These are phyloP conservation scores for Athetis lepigone DNA, from an alignment of 2,888 invertebrate species.

Conservation along the genomic window DNA sequence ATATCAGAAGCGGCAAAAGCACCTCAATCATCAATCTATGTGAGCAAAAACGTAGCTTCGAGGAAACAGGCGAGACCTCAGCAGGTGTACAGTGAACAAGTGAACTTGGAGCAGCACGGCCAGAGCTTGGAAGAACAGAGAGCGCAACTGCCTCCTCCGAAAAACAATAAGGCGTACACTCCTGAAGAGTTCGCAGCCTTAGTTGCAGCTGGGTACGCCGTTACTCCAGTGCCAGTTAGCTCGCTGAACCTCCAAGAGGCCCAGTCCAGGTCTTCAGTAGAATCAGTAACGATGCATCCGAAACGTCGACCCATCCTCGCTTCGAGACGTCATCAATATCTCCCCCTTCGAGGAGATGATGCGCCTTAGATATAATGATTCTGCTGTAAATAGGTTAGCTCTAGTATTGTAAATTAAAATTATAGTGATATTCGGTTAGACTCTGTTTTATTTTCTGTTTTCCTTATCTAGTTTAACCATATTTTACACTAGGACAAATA, in stretches of 20 bases:
- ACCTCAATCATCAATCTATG: conserved; percentile 85
- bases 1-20: conserved; percentile 77
- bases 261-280: conserved; percentile 82
- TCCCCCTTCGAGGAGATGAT: conserved; percentile 86
- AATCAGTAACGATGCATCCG: conserved; percentile 70
- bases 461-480: not conserved
- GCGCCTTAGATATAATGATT: conserved; percentile 80
- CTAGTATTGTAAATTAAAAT: conserved; percentile 77
- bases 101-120: conserved; percentile 76
- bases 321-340: conserved; percentile 83
- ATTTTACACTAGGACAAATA: not conserved
- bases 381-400: conserved; percentile 80
- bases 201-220: conserved; percentile 87
- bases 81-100: conserved; percentile 70
- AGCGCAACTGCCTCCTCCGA: conserved; percentile 86
- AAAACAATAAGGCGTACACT: conserved; percentile 88
- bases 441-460: conserved; percentile 52
- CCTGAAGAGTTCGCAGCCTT: conserved; percentile 88
- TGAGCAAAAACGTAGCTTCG: conserved; percentile 82
- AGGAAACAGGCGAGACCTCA: conserved; percentile 77
- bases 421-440: conserved; percentile 75
- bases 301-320: conserved; percentile 70
- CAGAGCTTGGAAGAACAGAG: conserved; percentile 82
- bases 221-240: conserved; percentile 87
- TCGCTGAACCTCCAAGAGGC: conserved; percentile 76